phyloP scores from a whole-genome alignment of 2,113 vertebrate species.

The Prinia subflava region DNA sequence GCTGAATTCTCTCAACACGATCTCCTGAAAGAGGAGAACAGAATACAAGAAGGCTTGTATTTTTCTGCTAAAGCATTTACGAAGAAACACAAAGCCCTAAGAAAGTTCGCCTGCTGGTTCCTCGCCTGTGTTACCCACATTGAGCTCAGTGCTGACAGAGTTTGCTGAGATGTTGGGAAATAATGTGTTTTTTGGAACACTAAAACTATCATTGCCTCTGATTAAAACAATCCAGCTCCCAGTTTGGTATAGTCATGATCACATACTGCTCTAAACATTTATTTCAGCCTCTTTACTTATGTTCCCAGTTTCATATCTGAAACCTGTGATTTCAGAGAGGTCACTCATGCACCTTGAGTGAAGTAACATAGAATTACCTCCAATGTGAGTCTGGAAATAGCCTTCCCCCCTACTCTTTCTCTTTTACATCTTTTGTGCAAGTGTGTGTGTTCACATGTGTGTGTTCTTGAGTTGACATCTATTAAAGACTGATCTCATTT shows the following conservation, averaged over 20 bases:
- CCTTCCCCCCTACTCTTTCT: neutral
- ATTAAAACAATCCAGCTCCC: conserved; percentile 62
- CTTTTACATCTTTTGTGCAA: neutral
- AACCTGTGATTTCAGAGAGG: conserved; percentile 72
- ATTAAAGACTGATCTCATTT: conserved; percentile 70
- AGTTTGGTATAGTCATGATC: conserved; percentile 61
- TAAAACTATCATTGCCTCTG: conserved; percentile 62
- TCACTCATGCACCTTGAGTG: conserved; percentile 67
- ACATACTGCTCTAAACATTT: conserved; percentile 56
- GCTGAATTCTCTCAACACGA: neutral
- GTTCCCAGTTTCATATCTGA: conserved; percentile 45
- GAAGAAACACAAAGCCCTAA: neutral
- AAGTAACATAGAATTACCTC: conserved; percentile 71
- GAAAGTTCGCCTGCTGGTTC: conserved; percentile 1
- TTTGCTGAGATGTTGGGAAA: conserved; percentile 36
- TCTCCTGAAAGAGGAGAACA: conserved; percentile 14
- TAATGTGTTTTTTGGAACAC: conserved; percentile 50
- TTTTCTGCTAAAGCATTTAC: conserved; percentile 7
- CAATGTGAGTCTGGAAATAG: conserved; percentile 52
- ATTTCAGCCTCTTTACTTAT: conserved; percentile 58
- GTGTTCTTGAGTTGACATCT: conserved; percentile 67
- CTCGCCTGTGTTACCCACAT: neutral
- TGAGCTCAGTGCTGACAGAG: neutral
- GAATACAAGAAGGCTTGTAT: conserved; percentile 13
- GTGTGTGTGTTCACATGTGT: neutral